Evolutionary conservation across 2,888 invertebrate species (phyloP).

Genomic region (Alcis repandata): DNA sequence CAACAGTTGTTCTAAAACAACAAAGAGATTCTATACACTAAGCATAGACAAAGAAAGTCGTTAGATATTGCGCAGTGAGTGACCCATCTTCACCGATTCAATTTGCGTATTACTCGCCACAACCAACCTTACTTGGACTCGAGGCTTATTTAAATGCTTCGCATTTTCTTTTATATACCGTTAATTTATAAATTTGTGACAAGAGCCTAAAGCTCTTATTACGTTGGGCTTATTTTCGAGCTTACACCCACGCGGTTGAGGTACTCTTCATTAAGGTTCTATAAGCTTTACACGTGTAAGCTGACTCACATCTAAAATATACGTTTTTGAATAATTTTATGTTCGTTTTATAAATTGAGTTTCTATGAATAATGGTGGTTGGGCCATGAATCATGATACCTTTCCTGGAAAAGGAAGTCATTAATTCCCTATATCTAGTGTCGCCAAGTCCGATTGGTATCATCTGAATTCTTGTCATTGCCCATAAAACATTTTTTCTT

Average conservation of each 20-base stretch:
- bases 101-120: conserved; percentile 39
- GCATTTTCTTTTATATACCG: conserved; percentile 15
- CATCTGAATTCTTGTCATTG: conserved; percentile 43
- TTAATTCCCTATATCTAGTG: conserved; percentile 24
- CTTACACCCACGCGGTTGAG: conserved; percentile 36
- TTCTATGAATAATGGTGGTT: conserved; percentile 11
- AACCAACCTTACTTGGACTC: conserved; percentile 53
- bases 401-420: conserved; percentile 28
- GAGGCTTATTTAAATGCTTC: conserved; percentile 34
- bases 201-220: conserved; percentile 39
- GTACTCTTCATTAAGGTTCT: conserved; percentile 23
- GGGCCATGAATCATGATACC: conserved; percentile 28
- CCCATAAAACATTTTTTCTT: conserved; percentile 59
- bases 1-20: background rate
- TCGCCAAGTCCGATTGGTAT: conserved; percentile 14
- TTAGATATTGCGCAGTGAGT: conserved; percentile 54
- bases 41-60: conserved; percentile 48
- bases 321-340: conserved; percentile 1
- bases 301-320: conserved; percentile 1
- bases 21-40: background rate
- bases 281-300: conserved; percentile 7
- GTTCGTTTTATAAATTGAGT: conserved; percentile 5
- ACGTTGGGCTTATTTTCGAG: conserved; percentile 39
- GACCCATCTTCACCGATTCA: conserved; percentile 51
- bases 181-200: conserved; percentile 16